phyloP scores from a whole-genome alignment of 2,113 vertebrate species.

The Pygathrix nemaeus region DNA sequence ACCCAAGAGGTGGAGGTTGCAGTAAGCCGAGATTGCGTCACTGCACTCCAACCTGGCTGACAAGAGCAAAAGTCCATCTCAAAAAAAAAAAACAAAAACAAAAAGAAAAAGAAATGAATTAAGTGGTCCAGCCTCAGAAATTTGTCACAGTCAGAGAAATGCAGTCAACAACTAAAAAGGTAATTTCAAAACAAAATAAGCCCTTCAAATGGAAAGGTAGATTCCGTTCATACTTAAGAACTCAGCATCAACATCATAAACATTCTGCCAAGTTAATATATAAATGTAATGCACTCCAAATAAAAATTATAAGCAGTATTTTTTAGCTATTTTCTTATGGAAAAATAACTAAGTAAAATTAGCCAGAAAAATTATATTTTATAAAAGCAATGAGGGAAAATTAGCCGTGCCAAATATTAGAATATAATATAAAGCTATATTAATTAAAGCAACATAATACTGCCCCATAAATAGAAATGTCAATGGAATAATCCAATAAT shows the following conservation, averaged over 20 bases:
- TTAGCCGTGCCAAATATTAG: constrained; percentile 58
- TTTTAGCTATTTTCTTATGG: constrained; percentile 40
- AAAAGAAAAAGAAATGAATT: neutral
- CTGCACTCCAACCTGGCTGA: neutral
- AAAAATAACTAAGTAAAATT: constrained; percentile 59
- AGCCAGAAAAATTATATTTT: neutral
- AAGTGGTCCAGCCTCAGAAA: constrained; percentile 3
- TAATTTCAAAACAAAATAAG: constrained; percentile 5
- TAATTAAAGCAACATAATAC: constrained; percentile 63
- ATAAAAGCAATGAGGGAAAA: constrained; percentile 47
- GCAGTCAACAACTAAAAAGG: constrained; percentile 11
- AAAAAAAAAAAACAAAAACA: neutral
- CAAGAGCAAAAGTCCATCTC: neutral
- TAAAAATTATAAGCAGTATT: constrained; percentile 13
- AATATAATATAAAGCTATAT: constrained; percentile 46
- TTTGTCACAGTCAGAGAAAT: neutral
- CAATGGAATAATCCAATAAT: constrained; percentile 30
- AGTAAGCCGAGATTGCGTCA: neutral
- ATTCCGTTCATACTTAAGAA: neutral
- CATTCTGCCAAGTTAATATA: constrained; percentile 23
- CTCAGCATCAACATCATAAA: constrained; percentile 3
- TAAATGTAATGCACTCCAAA: constrained; percentile 46
- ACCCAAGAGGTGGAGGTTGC: neutral
- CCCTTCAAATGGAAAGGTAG: neutral
- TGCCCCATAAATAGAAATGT: constrained; percentile 40